Evolutionary conservation across 2,797 vertebrate genomes (phyloP).

Genomic region (Scarus forsteni): DNA sequence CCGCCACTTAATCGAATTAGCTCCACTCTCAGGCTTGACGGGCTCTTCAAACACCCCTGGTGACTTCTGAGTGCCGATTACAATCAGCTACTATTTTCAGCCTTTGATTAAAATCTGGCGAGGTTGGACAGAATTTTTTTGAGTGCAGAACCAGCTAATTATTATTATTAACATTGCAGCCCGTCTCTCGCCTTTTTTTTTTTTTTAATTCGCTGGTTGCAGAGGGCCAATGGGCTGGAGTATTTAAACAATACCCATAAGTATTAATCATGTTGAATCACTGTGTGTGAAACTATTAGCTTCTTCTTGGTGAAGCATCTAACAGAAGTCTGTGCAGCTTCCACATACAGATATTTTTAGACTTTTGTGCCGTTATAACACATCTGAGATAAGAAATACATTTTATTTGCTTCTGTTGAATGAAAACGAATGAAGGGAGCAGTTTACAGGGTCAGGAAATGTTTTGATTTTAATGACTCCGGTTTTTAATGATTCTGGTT

Average conservation of each 20-base stretch:
- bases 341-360: too few species aligned
- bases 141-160: slow-evolving; percentile 82
- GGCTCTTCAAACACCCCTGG: slow-evolving; percentile 87
- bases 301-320: slow-evolving; percentile 72
- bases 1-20: slow-evolving; percentile 87
- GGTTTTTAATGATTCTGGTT: too few species aligned
- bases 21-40: slow-evolving; percentile 82
- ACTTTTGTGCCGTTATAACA: too few species aligned
- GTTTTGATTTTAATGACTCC: too few species aligned
- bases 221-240: slow-evolving; percentile 68
- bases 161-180: slow-evolving; percentile 71
- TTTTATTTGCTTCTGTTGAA: too few species aligned
- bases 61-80: slow-evolving; percentile 88
- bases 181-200: slow-evolving; percentile 44
- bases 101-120: slow-evolving; percentile 87
- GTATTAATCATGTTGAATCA: slow-evolving; percentile 79
- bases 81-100: slow-evolving; percentile 87
- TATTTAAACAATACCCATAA: slow-evolving; percentile 78
- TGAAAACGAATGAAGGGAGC: too few species aligned
- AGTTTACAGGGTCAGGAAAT: too few species aligned
- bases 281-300: slow-evolving; percentile 70
- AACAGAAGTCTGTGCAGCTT: slow-evolving; percentile 20
- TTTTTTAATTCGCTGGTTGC: slow-evolving; percentile 53
- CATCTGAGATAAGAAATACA: too few species aligned
- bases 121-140: slow-evolving; percentile 80